A percentile compares a stretch with the other conserved stretches of the same genome.
phyloP scores from a whole-genome alignment of 2,797 vertebrate genomes.

The Liparis tanakae region DNA sequence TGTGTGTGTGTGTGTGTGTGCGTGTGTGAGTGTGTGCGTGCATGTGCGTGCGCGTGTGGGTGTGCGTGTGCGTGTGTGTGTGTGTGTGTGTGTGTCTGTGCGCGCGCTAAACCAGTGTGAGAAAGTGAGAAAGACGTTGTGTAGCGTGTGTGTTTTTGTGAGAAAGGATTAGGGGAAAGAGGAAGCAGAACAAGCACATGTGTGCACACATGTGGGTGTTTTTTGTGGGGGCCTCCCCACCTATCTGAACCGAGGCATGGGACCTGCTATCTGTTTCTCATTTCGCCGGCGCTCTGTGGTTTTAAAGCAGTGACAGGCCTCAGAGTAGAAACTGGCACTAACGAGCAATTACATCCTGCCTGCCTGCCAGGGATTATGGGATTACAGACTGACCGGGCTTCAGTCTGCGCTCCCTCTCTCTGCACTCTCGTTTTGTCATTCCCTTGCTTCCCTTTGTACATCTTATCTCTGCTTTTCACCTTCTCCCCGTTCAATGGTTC shows the following conservation, averaged over 20 bases:
- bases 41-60: neutral
- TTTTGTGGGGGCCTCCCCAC: conserved; percentile 29
- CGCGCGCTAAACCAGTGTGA: conserved; percentile 14
- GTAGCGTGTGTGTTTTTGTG: conserved; percentile 33
- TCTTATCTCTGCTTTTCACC: conserved; percentile 55
- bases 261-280: conserved; percentile 81
- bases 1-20: conserved; percentile 18
- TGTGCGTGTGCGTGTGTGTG: conserved; percentile 7
- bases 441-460: conserved; percentile 46
- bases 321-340: conserved; percentile 82
- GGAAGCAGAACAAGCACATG: conserved; percentile 3
- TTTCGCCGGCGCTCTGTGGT: conserved; percentile 72
- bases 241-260: conserved; percentile 65
- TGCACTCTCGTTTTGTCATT: conserved; percentile 55
- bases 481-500: conserved; percentile 38
- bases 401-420: conserved; percentile 52
- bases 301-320: conserved; percentile 77
- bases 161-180: conserved; percentile 19
- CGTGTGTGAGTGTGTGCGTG: neutral
- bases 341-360: conserved; percentile 83
- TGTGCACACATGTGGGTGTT: conserved; percentile 33
- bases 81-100: conserved; percentile 2
- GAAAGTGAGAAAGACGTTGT: conserved; percentile 29
- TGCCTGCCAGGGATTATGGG: conserved; percentile 83
- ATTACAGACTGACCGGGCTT: conserved; percentile 73